phyloP scores from a whole-genome alignment of 2,888 invertebrate species.

The Blastobasis lacticolella region DNA sequence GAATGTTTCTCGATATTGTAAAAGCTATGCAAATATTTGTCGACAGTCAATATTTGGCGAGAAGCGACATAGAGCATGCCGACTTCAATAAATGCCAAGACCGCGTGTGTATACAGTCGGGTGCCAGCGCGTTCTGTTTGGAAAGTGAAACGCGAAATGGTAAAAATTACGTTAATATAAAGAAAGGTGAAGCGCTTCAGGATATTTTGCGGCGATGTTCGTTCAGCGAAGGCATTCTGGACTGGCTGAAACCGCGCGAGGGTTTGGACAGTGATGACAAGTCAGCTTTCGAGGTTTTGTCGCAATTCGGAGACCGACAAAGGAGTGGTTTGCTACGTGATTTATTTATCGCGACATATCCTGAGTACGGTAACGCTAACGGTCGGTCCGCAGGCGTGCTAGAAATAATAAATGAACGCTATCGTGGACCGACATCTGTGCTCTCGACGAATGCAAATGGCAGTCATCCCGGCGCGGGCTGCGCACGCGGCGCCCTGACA shows the following conservation, averaged over 20 bases:
- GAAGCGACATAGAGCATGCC: slow-evolving; percentile 17
- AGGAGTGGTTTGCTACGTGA: slow-evolving; percentile 59
- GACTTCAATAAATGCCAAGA: neutral
- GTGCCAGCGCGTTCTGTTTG: slow-evolving; percentile 21
- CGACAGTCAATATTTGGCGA: slow-evolving; percentile 37
- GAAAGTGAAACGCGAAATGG: slow-evolving; percentile 21
- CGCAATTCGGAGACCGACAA: slow-evolving; percentile 47
- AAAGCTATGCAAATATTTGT: slow-evolving; percentile 56
- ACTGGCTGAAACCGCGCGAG: slow-evolving; percentile 30
- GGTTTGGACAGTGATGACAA: slow-evolving; percentile 30
- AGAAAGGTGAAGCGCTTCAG: slow-evolving; percentile 27
- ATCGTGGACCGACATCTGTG: slow-evolving; percentile 55
- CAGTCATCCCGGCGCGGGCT: slow-evolving; percentile 31
- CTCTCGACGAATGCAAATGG: slow-evolving; percentile 60
- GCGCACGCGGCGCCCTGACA: slow-evolving; percentile 2
- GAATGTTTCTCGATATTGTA: slow-evolving; percentile 75
- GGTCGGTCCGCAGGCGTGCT: slow-evolving; percentile 56
- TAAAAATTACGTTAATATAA: slow-evolving; percentile 32
- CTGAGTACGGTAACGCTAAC: slow-evolving; percentile 64
- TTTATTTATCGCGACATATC: slow-evolving; percentile 64
- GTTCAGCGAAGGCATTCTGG: slow-evolving; percentile 27
- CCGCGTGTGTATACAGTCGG: no score
- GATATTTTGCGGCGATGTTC: slow-evolving; percentile 27
- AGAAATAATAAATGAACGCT: slow-evolving; percentile 59
- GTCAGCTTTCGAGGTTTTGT: slow-evolving; percentile 45